phyloP scores from a whole-genome alignment of 1,140 invertebrate species.

The Drosophila ambigua region DNA sequence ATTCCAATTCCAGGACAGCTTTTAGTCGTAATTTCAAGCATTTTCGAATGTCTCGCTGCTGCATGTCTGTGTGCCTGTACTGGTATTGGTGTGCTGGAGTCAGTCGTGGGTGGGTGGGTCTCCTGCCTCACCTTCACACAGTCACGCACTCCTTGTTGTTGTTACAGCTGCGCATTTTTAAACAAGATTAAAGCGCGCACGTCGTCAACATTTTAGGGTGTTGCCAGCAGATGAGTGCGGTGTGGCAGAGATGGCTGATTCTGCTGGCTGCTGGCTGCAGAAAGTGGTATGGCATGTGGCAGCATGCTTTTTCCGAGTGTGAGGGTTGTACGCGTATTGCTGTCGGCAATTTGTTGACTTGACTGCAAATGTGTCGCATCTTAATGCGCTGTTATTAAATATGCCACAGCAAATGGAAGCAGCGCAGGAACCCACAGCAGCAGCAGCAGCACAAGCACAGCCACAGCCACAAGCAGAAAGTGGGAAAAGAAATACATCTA shows the following conservation, averaged over 20 bases:
- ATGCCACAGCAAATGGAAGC: conserved; percentile 54
- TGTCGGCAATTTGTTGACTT: conserved; percentile 78
- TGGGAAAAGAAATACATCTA: conserved; percentile 3
- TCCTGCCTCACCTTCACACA: conserved; percentile 18
- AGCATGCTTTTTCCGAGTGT: too few species aligned
- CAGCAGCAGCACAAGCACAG: not conserved
- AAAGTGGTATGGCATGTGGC: not conserved
- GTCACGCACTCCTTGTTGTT: conserved; percentile 44
- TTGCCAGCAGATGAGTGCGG: conserved; percentile 36
- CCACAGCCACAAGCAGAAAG: conserved; percentile 11
- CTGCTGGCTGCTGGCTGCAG: conserved; percentile 6
- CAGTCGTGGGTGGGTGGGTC: not conserved
- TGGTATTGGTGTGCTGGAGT: not conserved
- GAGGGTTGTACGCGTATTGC: conserved; percentile 35
- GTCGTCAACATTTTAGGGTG: conserved; percentile 62
- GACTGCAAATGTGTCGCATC: conserved; percentile 77
- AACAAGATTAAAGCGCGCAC: conserved; percentile 79
- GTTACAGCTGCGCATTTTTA: conserved; percentile 77
- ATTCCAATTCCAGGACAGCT: too few species aligned
- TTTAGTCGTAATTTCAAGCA: not conserved
- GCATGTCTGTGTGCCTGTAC: not conserved
- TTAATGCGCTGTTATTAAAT: conserved; percentile 77
- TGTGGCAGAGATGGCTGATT: conserved; percentile 3
- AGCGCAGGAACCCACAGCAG: conserved; percentile 5
- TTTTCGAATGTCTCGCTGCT: not conserved